Percentiles rank a stretch among this genome's conserved stretches.
These are phyloP conservation scores for Eira barbara DNA, from an alignment of 2,113 vertebrate species.

Conservation along the genomic window DNA sequence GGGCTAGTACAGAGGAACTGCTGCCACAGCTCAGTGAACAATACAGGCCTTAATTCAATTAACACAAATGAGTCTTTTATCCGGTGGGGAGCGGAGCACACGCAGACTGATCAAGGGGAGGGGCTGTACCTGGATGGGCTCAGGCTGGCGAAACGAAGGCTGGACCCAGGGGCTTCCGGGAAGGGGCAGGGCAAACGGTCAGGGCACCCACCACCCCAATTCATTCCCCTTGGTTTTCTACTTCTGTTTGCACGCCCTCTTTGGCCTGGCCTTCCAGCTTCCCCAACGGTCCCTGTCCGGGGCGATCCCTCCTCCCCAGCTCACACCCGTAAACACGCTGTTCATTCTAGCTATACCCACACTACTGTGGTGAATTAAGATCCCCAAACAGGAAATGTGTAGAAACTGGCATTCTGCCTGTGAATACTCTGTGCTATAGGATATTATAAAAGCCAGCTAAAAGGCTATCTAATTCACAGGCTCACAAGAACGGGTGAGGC, in stretches of 20 bases:
- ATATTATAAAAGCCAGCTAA: background rate
- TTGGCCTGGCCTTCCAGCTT: background rate
- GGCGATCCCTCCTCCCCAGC: background rate
- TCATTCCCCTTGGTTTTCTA: background rate
- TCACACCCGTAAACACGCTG: background rate
- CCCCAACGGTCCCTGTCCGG: background rate
- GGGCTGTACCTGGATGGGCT: background rate
- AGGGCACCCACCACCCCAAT: fast-evolving
- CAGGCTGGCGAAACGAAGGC: background rate
- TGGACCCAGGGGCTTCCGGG: background rate
- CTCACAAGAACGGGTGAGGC: background rate
- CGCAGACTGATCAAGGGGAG: background rate
- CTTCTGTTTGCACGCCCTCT: too few species aligned
- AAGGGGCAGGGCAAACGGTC: fast-evolving
- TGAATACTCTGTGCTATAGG: background rate
- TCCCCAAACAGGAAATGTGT: background rate
- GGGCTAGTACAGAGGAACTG: background rate
- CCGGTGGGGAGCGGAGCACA: background rate
- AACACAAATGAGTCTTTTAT: background rate
- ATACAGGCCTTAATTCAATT: background rate
- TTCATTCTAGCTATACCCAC: background rate
- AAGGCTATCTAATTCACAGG: background rate
- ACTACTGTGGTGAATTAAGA: background rate
- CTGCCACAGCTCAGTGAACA: background rate
- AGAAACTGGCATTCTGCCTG: background rate